A percentile compares a stretch with the other conserved stretches of the same genome.
Evolutionary conservation across 2,888 invertebrate genomes (phyloP).

Genomic region (Eupithecia tripunctaria): DNA sequence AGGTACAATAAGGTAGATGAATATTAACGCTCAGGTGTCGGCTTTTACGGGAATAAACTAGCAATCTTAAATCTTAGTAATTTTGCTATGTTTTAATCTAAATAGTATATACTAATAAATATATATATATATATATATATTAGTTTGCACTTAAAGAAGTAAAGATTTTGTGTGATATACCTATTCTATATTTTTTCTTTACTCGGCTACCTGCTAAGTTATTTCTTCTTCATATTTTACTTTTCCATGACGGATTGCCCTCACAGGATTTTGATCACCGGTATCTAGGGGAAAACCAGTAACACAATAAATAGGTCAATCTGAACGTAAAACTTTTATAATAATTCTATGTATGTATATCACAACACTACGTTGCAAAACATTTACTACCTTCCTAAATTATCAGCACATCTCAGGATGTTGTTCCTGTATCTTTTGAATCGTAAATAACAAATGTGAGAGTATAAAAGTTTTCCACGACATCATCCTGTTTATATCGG

Average conservation of each 20-base stretch:
- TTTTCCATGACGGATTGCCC: conserved; percentile 9
- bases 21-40: conserved; percentile 18
- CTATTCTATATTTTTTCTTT: neutral
- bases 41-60: conserved; percentile 22
- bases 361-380: conserved; percentile 8
- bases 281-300: neutral
- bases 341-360: conserved; percentile 13
- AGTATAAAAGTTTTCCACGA: conserved; percentile 70
- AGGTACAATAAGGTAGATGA: conserved; percentile 21
- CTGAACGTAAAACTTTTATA: neutral
- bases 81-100: neutral
- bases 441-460: conserved; percentile 79
- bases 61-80: neutral
- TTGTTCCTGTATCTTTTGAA: conserved; percentile 74
- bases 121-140: neutral
- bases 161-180: no score
- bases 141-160: neutral
- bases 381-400: conserved; percentile 44
- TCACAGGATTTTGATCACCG: neutral
- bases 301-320: conserved; percentile 16
- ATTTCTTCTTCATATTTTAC: conserved; percentile 1
- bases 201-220: neutral
- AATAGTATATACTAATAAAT: no score
- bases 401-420: conserved; percentile 62
- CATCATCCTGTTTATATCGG: conserved; percentile 73